Percentiles rank a stretch among this genome's conserved stretches.
Conservation (phyloP, 2,888 invertebrate species). For the Calephelis perditalis region DNA sequence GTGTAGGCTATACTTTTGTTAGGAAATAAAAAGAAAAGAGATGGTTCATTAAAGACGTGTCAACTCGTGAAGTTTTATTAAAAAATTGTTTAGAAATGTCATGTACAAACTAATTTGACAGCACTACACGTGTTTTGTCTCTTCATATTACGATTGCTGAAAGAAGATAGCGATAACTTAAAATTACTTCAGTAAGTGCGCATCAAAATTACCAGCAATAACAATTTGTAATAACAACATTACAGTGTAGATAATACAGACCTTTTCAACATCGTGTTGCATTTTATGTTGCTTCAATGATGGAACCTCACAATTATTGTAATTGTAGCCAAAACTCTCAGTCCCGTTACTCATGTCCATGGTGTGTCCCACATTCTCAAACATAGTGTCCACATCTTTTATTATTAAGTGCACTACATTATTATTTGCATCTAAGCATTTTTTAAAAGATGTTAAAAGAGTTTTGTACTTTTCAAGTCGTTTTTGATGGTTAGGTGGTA, state of each 20-base stretch:
- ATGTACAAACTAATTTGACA: too few species aligned
- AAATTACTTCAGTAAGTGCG: too few species aligned
- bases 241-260: slow-evolving; percentile 27
- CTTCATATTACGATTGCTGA: too few species aligned
- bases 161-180: too few species aligned
- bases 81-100: too few species aligned
- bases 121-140: too few species aligned
- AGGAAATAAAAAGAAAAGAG: too few species aligned
- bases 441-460: slow-evolving; percentile 85
- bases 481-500: slow-evolving; percentile 86
- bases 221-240: too few species aligned
- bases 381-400: slow-evolving; percentile 88
- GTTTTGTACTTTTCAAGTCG: slow-evolving; percentile 85
- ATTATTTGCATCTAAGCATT: slow-evolving; percentile 87
- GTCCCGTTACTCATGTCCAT: slow-evolving; percentile 46
- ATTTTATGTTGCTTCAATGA: slow-evolving; percentile 65
- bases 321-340: slow-evolving; percentile 60
- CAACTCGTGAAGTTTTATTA: too few species aligned
- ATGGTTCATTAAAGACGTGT: too few species aligned
- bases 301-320: slow-evolving; percentile 58
- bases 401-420: slow-evolving; percentile 84
- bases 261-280: slow-evolving; percentile 73
- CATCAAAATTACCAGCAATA: too few species aligned
- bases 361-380: slow-evolving; percentile 83
- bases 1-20: too few species aligned